A percentile compares a stretch with the other conserved stretches of the same genome.
phyloP scores from a whole-genome alignment of 2,888 invertebrate species.

The Agrochola lota region DNA sequence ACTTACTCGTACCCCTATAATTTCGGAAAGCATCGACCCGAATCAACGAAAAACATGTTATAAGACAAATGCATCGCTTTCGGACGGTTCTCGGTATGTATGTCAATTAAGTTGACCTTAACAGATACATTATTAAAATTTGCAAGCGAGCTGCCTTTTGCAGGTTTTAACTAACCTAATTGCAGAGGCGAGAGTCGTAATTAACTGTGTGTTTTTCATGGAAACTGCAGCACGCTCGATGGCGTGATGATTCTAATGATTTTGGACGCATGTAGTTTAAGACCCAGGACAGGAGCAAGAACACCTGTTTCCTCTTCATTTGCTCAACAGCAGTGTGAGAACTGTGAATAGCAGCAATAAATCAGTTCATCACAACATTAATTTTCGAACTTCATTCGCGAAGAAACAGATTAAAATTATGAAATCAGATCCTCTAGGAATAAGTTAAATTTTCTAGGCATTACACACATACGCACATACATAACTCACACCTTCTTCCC shows the following conservation, averaged over 20 bases:
- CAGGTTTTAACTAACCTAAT: constrained; percentile 71
- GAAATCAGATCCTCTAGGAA: neutral
- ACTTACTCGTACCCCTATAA: constrained; percentile 59
- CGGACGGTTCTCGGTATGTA: constrained; percentile 68
- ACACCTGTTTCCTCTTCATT: constrained; percentile 2
- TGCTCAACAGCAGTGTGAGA: neutral
- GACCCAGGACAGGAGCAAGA: neutral
- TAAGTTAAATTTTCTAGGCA: neutral
- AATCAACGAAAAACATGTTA: constrained; percentile 56
- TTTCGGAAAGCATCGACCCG: constrained; percentile 60
- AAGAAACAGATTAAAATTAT: neutral
- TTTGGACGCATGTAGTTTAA: constrained; percentile 4
- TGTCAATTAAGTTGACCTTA: constrained; percentile 77
- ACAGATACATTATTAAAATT: constrained; percentile 65
- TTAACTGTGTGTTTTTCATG: constrained; percentile 60
- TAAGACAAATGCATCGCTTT: constrained; percentile 63
- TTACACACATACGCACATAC: neutral
- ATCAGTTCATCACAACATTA: neutral
- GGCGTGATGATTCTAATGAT: constrained; percentile 57
- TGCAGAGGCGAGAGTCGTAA: constrained; percentile 67
- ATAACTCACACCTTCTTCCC: neutral
- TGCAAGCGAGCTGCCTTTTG: constrained; percentile 66
- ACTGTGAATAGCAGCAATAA: neutral
- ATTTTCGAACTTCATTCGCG: neutral
- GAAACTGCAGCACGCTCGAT: constrained; percentile 42